These are phyloP conservation scores for Prosopocoilus inquinatus DNA, from an alignment of 2,888 invertebrate genomes.

Conservation along the genomic window DNA sequence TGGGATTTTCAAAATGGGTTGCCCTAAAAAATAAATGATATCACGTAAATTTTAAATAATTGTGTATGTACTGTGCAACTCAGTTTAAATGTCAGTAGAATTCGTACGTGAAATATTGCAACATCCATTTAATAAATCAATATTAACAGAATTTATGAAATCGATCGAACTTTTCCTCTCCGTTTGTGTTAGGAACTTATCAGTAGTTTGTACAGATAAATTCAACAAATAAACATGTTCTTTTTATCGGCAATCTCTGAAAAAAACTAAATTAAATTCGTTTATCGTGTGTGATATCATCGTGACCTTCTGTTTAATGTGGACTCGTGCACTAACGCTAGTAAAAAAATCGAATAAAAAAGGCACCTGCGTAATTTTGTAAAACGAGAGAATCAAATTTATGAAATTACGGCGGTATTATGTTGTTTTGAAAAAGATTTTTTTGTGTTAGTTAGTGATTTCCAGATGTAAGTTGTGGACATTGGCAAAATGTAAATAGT, in stretches of 20 bases:
- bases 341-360: background rate
- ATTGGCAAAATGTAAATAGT: background rate
- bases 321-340: conserved; percentile 6
- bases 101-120: too few species aligned
- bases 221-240: conserved; percentile 28
- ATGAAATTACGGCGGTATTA: conserved; percentile 9
- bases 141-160: background rate
- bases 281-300: conserved; percentile 18
- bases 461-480: background rate
- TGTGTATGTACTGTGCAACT: too few species aligned
- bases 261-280: conserved; percentile 21
- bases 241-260: conserved; percentile 27
- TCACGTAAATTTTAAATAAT: too few species aligned
- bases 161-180: background rate
- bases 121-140: too few species aligned
- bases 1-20: too few species aligned
- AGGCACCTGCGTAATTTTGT: conserved; percentile 1
- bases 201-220: conserved; percentile 26
- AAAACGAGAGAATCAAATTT: conserved; percentile 15
- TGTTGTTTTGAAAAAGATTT: conserved; percentile 3
- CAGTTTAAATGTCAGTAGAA: too few species aligned
- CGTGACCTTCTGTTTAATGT: conserved; percentile 14
- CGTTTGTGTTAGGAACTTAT: conserved; percentile 1
- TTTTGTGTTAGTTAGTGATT: conserved; percentile 1
- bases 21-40: too few species aligned